Base-by-base conservation (phyloP, 2,113 vertebrate genomes). In the Nymphicus hollandicus region DNA sequence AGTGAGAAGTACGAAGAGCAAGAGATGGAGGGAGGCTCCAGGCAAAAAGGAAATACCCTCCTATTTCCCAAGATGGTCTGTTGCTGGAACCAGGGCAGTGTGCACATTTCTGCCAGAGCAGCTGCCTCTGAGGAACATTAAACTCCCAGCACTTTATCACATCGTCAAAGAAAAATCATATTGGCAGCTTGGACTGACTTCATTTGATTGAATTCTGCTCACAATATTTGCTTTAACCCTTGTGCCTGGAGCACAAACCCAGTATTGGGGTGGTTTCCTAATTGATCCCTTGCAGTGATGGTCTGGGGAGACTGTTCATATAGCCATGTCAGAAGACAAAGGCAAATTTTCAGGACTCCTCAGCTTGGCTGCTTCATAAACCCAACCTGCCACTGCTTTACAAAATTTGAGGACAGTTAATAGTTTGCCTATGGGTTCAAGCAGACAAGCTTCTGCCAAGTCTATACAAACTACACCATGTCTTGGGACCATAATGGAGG, bases 341-440 rank as follows among this genome's bases (percentile, higher is more conserved):
- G 25, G 28, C 9, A 69, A 53, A 41, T 50, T 68, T 82, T 63
- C 66, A 88, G 27, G 63, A 73, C 58, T 88, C 29, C 17, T 86
- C 46, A 80, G 81, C 18, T 44, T 39, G 52, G 58, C 24, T 94
- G 43, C 49, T 91, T 77, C 72, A 90, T 64, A 93, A 88, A 93
- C 13, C 9, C 31, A 93, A 47, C n/a, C 55, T 66, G 71, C 24
- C n/a, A 20, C 43, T 63, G 16, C 37, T 39, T 80, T 61, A 64
- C 58, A 85, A 41, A 91, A 87, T 69, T 61, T 72, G 37, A 95
- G 33, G 33, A 76, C 13, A 70, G 14, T 63, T 58, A 83, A 23
- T 47, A 58, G 68, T 44, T 41, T 89, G 61, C 83, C 65, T 72
- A 6, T 6, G 60, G 55, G 50, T 69, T 84, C 18, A 78, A 29